These are phyloP conservation scores for Melanocharis versteri DNA, from an alignment of 2,113 vertebrate genomes.

Conservation along the genomic window DNA sequence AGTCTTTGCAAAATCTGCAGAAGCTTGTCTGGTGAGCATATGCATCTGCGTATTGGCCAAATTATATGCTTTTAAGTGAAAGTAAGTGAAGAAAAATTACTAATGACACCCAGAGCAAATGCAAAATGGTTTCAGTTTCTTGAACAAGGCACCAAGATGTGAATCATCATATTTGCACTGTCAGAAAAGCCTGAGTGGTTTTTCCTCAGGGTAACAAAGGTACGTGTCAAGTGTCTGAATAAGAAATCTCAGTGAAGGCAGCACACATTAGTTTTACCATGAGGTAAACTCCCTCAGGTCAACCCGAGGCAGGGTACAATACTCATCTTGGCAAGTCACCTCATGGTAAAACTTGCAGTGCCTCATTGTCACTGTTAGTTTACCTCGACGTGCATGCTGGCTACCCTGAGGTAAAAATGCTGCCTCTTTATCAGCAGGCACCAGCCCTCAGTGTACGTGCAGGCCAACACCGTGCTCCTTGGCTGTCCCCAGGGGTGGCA, in stretches of 20 bases:
- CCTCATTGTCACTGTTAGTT: not conserved
- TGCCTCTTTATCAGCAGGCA: not conserved
- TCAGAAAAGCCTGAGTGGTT: not conserved
- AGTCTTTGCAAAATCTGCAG: not conserved
- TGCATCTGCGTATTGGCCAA: not conserved
- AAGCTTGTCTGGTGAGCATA: not conserved
- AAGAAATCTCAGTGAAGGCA: not conserved
- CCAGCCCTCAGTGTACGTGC: not conserved
- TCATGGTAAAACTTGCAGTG: not conserved
- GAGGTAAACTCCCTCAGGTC: constrained; percentile 4
- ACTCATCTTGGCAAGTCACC: not conserved
- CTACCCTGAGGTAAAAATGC: constrained; percentile 2
- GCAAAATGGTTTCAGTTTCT: constrained; percentile 40
- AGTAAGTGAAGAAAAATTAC: not conserved
- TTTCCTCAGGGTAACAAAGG: constrained; percentile 17
- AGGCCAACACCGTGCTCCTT: not conserved
- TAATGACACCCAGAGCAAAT: not conserved
- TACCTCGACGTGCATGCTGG: not conserved
- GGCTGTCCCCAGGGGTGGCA: not conserved
- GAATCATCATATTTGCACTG: constrained; percentile 12
- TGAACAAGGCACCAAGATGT: not conserved
- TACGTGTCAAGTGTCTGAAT: not conserved
- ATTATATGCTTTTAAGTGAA: not conserved
- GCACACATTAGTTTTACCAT: not conserved
- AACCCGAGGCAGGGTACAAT: not conserved